Conservation (phyloP, 2,113 vertebrate species). For the Petrocephalus microphthalmus region DNA sequence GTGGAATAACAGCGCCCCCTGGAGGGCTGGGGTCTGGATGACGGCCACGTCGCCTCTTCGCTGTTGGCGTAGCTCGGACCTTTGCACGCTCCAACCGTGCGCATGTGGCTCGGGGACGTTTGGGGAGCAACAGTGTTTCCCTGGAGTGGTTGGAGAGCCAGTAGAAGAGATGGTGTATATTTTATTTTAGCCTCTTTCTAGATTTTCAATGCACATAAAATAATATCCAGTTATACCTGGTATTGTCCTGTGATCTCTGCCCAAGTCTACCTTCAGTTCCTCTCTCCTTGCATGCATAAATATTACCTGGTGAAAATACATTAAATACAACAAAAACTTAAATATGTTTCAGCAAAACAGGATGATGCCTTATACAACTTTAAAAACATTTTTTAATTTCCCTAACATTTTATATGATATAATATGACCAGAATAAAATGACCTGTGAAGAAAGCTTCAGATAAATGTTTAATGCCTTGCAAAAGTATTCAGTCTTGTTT, state of each 20-base stretch:
- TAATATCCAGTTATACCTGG: constrained; percentile 34
- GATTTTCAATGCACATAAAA: background rate
- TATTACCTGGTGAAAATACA: background rate
- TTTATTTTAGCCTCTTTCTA: background rate
- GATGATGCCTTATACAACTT: background rate
- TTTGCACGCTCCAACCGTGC: constrained; percentile 72
- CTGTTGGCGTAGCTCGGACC: constrained; percentile 40
- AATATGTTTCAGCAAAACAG: background rate
- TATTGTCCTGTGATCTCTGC: constrained; percentile 28
- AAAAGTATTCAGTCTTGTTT: background rate
- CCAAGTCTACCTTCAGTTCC: constrained; percentile 9
- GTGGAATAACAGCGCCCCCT: background rate
- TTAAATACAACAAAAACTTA: background rate
- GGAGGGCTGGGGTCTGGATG: constrained; percentile 6
- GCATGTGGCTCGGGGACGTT: constrained; percentile 55
- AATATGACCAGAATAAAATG: background rate
- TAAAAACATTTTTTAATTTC: background rate
- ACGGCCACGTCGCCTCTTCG: constrained; percentile 54
- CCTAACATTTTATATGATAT: background rate
- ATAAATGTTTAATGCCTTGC: background rate
- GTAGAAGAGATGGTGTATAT: background rate
- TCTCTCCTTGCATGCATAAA: background rate
- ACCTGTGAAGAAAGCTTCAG: background rate
- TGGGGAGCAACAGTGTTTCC: constrained; percentile 47
- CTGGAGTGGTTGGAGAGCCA: constrained; percentile 25